These are phyloP conservation scores for Orientallactaga bullata DNA, from an alignment of 2,113 vertebrate species.

Conservation along the genomic window DNA sequence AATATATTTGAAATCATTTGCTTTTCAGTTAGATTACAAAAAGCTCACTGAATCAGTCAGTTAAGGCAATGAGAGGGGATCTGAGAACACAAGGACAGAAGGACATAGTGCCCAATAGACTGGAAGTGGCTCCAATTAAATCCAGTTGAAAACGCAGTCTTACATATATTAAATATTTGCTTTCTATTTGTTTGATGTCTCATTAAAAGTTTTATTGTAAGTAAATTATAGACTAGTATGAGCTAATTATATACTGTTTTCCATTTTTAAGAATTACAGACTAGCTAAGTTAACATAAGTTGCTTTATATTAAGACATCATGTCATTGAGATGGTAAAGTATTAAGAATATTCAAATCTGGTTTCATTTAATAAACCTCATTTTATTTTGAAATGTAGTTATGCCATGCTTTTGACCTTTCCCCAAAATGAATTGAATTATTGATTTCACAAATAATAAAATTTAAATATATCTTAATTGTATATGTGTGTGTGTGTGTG, in stretches of 20 bases:
- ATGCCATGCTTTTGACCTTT: neutral
- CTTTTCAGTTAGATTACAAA: slow-evolving; percentile 78
- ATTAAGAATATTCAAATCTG: neutral
- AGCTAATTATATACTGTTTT: neutral
- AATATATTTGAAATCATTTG: slow-evolving; percentile 78
- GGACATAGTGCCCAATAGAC: neutral
- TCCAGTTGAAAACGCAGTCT: neutral
- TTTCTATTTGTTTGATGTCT: neutral
- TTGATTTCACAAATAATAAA: neutral
- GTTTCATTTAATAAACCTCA: too few species aligned
- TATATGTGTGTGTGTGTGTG: too few species aligned
- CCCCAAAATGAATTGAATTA: neutral
- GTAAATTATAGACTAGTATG: slow-evolving; percentile 24
- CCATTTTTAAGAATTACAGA: neutral
- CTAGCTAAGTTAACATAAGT: neutral
- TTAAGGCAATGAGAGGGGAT: neutral
- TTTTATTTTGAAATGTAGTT: neutral
- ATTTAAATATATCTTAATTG: too few species aligned
- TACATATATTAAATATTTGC: too few species aligned
- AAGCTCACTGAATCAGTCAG: neutral
- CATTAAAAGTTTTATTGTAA: neutral
- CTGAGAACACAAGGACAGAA: slow-evolving; percentile 49
- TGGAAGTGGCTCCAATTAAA: neutral
- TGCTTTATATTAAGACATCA: neutral
- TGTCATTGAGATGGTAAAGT: neutral